A percentile compares a stretch with the other conserved stretches of the same genome.
Conservation (phyloP, 2,797 vertebrate genomes). For the Perodicticus potto region DNA sequence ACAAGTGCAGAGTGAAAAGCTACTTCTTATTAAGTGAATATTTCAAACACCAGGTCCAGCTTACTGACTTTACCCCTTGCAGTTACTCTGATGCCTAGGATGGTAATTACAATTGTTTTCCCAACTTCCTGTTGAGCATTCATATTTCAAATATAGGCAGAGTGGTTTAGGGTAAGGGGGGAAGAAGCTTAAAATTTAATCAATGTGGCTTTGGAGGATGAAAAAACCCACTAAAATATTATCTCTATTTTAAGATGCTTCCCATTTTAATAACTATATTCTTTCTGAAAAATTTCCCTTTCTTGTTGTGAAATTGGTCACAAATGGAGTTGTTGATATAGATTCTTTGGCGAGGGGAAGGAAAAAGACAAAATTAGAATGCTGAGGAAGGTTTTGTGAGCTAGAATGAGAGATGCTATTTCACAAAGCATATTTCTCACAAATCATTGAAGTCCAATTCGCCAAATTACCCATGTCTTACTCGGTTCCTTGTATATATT, state of each 20-base stretch:
- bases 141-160: background rate
- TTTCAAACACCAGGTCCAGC: background rate
- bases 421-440: constrained; percentile 20
- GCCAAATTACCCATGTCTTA: background rate
- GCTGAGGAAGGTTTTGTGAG: constrained; percentile 6
- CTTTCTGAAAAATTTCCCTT: constrained; percentile 47
- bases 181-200: background rate
- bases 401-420: constrained; percentile 22
- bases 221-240: constrained; percentile 49
- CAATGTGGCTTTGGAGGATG: constrained; percentile 33
- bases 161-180: constrained; percentile 13
- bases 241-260: constrained; percentile 69
- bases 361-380: background rate
- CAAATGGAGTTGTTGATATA: constrained; percentile 9
- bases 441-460: background rate
- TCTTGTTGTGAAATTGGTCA: constrained; percentile 40
- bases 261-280: constrained; percentile 54
- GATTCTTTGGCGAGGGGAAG: background rate
- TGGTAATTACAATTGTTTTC: background rate
- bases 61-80: background rate
- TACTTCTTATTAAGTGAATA: constrained; percentile 39
- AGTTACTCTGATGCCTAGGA: background rate
- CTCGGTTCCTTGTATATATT: constrained; percentile 19
- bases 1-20: constrained; percentile 71
- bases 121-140: constrained; percentile 24